These are phyloP conservation scores for Dissostichus mawsoni DNA, from an alignment of 2,113 vertebrate species.

Conservation along the genomic window DNA sequence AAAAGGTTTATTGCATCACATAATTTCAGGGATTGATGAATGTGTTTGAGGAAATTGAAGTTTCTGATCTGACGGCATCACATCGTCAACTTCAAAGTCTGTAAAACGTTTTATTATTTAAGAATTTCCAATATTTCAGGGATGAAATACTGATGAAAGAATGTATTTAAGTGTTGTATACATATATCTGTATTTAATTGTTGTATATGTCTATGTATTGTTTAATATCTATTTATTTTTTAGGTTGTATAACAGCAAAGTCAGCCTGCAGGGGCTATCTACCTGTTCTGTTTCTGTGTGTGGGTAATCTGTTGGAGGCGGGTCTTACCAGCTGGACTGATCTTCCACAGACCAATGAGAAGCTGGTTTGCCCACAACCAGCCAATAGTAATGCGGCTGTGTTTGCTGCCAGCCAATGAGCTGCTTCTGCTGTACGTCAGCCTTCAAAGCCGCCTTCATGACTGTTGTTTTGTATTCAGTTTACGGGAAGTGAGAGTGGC, in stretches of 20 bases:
- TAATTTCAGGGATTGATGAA: too few species aligned
- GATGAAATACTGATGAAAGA: too few species aligned
- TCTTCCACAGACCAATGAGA: slow-evolving; percentile 34
- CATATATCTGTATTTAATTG: neutral
- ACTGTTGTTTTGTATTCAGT: slow-evolving; percentile 45
- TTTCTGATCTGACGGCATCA: too few species aligned
- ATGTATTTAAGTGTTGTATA: too few species aligned
- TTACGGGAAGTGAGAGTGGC: slow-evolving; percentile 34
- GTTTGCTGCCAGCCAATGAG: slow-evolving; percentile 37
- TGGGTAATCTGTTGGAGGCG: neutral
- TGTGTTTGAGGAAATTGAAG: too few species aligned
- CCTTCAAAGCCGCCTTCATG: slow-evolving; percentile 36
- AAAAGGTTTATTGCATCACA: too few species aligned
- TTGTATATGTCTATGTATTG: too few species aligned
- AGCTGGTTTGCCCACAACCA: fast-evolving
- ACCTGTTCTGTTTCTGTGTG: slow-evolving; percentile 23
- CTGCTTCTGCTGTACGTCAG: neutral
- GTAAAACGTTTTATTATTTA: too few species aligned
- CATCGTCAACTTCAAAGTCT: too few species aligned
- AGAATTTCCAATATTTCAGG: too few species aligned
- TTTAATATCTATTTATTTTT: too few species aligned
- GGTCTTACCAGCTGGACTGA: neutral
- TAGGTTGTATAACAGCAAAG: too few species aligned
- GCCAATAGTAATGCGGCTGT: slow-evolving; percentile 16
- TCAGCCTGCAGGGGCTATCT: slow-evolving; percentile 25